Base-by-base conservation (phyloP, 2,113 vertebrate genomes). In the Dolichallabes microphthalmus region DNA sequence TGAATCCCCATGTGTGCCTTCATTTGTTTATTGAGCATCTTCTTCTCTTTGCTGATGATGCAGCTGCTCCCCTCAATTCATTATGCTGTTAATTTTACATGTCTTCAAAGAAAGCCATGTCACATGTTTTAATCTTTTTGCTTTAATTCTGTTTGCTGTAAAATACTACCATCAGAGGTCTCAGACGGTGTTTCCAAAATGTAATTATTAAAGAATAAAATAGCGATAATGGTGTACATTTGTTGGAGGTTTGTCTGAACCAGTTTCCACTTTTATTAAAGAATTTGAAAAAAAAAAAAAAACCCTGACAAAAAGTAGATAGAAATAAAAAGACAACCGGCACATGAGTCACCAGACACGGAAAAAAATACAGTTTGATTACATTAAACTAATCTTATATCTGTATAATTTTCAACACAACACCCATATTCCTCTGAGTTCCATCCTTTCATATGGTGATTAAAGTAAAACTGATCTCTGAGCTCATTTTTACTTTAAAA, bases 401-500 rank as follows among this genome's bases (percentile, higher is more conserved):
- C 53, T 32, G 14, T 30, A 75, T 53, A 13, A 10, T 45, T 73
- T 73, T 45, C 8, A 45, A 11, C 9, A 11, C 3, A 22, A 30
- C 64, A 4, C 27, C 30, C 30, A 32, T 6, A 15, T 55, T 53
- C 7, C 22, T 55, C 1, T 17, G 50, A 27, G 50, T 14, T 55
- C 73, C 7, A 2, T 76, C 74, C 50, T 55, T 14, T 76, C 17
- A 57, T 27, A 32, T 15, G 20, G 27, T 30, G 74, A n/a, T 55
- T 8, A 30, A 77, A 55, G 25, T 55, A 27, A 53, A 74, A 76
- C 17, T 53, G 73, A 53, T 76, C 50, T 76, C 74, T n/a, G 25
- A 76, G 74, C 25, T 53, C 73, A 75, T 75, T 27, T 17, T 57
- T n/a, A 77, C n/a, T 55, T 77, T 77, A 11, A 77, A 57, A 77